Evolutionary conservation across 2,797 vertebrate genomes (phyloP), one percentile per base, ranked within the genome.

Genomic region (Lithobates sylvaticus): DNA sequence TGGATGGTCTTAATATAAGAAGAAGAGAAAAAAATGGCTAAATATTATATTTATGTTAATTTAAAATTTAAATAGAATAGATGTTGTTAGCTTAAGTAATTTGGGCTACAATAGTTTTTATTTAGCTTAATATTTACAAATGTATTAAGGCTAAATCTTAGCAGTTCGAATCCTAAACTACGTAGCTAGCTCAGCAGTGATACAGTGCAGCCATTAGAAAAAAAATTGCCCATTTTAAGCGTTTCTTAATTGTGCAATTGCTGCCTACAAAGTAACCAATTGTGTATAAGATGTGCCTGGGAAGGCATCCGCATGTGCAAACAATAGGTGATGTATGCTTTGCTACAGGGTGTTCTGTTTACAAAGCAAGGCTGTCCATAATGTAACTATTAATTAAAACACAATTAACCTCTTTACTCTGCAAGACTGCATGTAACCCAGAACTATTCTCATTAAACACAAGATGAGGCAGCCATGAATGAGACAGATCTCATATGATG

Each of bases 361-460:
- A 75, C 68, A 69, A 64, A 83, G 68, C 73, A 78, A 83, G 81
- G 65, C 77, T 76, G 42, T 69, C 16, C 73, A 58, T 83, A 76
- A 84, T 84, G 76, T 76, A 75, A 75, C 86, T 75, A 76, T 87
- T 87, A 87, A 84, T 87, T 87, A 87, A 87, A 84, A 84, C 47
- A 34, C 81, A 87, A 87, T 87, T 87, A 87, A 80, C 76, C 81
- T 87, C 69, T 69, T 78, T 77, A 39, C 21, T 47, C 61, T 70
- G 44, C 21, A 54, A 76, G 71, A 75, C 36, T 42, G 29, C 54
- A 73, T 71, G 69, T 78, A 78, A 82, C 80, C 42, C 71, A 86
- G 26, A 81, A 81, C 67, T 21, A 23, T 81, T 61, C 61, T 81
- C 65, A 86, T 86, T 81, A 86, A 18, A 70, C 65, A 65, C n/a